Percentiles rank a stretch among this genome's conserved stretches.
These are phyloP conservation scores for Bufotes viridis DNA, from an alignment of 2,797 vertebrate species.

Conservation along the genomic window DNA sequence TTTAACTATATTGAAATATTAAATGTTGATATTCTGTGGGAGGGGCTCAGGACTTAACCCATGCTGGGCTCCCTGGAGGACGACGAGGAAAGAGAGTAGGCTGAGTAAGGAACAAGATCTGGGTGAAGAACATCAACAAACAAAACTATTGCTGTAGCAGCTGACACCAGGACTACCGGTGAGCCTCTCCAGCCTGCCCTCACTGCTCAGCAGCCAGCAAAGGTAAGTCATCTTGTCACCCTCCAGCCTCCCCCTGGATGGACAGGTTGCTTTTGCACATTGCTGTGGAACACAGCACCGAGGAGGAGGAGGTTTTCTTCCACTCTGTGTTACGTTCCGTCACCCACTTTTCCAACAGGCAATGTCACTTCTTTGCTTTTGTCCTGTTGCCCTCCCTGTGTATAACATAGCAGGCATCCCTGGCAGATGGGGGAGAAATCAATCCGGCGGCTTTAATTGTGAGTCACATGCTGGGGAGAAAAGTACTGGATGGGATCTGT, in stretches of 20 bases:
- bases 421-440: slow-evolving; percentile 35
- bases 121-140: slow-evolving; percentile 8
- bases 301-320: not conserved
- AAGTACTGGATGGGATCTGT: slow-evolving; percentile 53
- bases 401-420: slow-evolving; percentile 5
- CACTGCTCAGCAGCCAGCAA: not conserved
- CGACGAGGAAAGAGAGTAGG: slow-evolving; percentile 16
- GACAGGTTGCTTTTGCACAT: not conserved
- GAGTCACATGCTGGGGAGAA: slow-evolving; percentile 41
- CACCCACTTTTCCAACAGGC: slow-evolving; percentile 1
- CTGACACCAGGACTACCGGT: not conserved
- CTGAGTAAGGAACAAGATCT: slow-evolving; percentile 30
- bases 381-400: not conserved
- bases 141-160: slow-evolving; percentile 23
- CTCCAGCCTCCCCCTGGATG: not conserved
- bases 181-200: not conserved
- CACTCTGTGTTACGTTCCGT: not conserved
- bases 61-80: not conserved
- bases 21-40: slow-evolving; percentile 12
- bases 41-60: slow-evolving; percentile 13
- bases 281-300: not conserved
- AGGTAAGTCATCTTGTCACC: slow-evolving; percentile 33
- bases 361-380: not conserved
- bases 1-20: not conserved
- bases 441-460: slow-evolving; percentile 34